Conservation (phyloP, 2,797 vertebrate species). For the Sebastes taczanowskii region DNA sequence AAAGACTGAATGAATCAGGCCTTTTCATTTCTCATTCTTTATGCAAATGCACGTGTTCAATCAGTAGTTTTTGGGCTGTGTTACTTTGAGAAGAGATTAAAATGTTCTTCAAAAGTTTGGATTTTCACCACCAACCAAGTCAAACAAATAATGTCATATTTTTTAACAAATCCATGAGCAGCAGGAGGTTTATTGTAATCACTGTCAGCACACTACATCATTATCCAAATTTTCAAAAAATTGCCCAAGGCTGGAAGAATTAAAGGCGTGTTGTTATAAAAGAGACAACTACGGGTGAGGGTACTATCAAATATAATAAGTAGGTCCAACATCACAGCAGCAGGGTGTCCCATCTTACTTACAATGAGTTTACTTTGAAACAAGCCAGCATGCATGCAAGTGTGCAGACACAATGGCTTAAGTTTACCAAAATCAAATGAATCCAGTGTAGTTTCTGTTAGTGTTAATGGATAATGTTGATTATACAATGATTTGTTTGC, state of each 20-base stretch:
- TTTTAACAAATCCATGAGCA: slow-evolving; percentile 15
- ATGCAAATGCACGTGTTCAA: slow-evolving; percentile 31
- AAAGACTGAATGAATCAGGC: slow-evolving; percentile 3
- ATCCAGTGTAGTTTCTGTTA: background rate
- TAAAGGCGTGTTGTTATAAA: background rate
- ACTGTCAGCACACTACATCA: background rate
- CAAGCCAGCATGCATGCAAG: background rate
- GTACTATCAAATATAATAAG: background rate
- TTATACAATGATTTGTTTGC: background rate
- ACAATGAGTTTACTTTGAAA: background rate
- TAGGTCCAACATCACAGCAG: slow-evolving; percentile 5
- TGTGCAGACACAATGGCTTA: background rate
- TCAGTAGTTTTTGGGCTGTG: background rate
- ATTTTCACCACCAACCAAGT: slow-evolving; percentile 6
- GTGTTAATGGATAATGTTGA: background rate
- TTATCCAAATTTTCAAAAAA: background rate
- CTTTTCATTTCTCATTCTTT: slow-evolving; percentile 18
- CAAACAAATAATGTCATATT: background rate
- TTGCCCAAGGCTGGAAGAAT: slow-evolving; percentile 1
- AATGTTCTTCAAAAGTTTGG: slow-evolving; percentile 9
- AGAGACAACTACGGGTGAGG: background rate
- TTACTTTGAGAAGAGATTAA: slow-evolving; percentile 7
- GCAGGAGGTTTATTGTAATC: slow-evolving; percentile 14
- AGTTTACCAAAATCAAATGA: background rate
- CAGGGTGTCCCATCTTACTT: background rate